phyloP scores from a whole-genome alignment of 1,140 invertebrate genomes.

The Chymomyza costata region DNA sequence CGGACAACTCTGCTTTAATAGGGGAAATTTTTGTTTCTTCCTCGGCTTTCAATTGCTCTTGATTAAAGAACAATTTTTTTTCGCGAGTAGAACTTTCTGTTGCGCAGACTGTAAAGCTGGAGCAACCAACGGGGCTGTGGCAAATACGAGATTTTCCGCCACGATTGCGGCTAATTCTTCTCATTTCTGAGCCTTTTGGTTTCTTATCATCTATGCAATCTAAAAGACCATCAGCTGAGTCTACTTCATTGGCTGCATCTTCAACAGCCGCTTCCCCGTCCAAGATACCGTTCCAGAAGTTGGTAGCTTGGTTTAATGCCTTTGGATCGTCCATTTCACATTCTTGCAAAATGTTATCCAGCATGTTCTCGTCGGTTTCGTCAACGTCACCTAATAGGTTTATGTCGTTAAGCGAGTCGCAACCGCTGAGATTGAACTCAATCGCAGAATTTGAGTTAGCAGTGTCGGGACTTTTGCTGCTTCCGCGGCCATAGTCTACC shows the following conservation, averaged over 20 bases:
- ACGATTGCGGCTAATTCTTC: constrained; percentile 45
- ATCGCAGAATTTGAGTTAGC: constrained; percentile 40
- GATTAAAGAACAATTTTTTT: constrained; percentile 52
- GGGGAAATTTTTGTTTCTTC: not conserved
- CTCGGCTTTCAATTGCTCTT: constrained; percentile 29
- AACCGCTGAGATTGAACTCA: constrained; percentile 70
- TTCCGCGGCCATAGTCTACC: constrained; percentile 52
- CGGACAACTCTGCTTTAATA: constrained; percentile 23
- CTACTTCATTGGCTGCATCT: constrained; percentile 44
- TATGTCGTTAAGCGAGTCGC: constrained; percentile 68
- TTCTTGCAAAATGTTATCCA: constrained; percentile 73
- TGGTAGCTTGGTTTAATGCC: constrained; percentile 67
- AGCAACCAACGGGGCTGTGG: constrained; percentile 38
- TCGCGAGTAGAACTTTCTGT: constrained; percentile 19
- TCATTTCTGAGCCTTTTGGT: constrained; percentile 29
- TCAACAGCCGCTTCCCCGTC: constrained; percentile 67
- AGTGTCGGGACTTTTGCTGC: constrained; percentile 54
- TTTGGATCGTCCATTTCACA: constrained; percentile 72
- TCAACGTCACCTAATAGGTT: constrained; percentile 66
- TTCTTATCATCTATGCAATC: constrained; percentile 61
- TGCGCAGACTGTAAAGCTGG: constrained; percentile 36
- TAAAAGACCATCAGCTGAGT: constrained; percentile 53
- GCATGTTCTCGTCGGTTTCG: constrained; percentile 63
- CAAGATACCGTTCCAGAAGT: constrained; percentile 72
- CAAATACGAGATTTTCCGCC: constrained; percentile 18